Evolutionary conservation across 2,888 invertebrate species (phyloP), one percentile per base, ranked within the genome.

Genomic region (Opisthograptis luteolata): DNA sequence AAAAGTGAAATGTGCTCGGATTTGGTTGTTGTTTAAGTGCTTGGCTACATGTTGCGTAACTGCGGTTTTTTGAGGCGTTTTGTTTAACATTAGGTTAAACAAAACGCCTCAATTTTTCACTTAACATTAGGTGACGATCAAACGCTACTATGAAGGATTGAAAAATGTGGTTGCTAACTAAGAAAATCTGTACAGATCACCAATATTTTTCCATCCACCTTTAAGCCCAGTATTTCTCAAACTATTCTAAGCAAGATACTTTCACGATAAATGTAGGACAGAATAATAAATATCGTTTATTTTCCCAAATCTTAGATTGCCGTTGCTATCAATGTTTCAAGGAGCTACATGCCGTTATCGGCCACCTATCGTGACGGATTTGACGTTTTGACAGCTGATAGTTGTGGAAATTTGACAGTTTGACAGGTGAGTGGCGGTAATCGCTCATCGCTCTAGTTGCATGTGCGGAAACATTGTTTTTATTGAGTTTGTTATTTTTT

Each of bases 371-470:
- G 68, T 70, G 77, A 73, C 56, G 65, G 63, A 64, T 75, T 70
- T 79, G 81, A 80, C 79, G 75, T 45, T 55, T 71, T 79, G 83
- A 81, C 83, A 80, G 78, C 69, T 75, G 73, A 74, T 73, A 68
- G 61, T 61, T 78, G 77, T 77, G 68, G 22, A 71, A 69, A 61
- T 67, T 67, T 62, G 66, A 73, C 72, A 68, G 55, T 37, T 72
- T 79, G 84, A 84, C 84, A 84, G 77, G 66, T 70, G 73, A 71
- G 34, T 75, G 67, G 75, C 70, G 59, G 52, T 68, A 71, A 68
- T 60, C 58, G 47, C 37, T 60, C 34, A 37, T 36, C 28, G 40
- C n/a, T 10, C 15, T 20, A 20, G 17, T 30, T 36, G 39, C 39
- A 32, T 37, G 35, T 17, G 35, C 30, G 40, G 44, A 44, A 39